phyloP scores from a whole-genome alignment of 2,888 invertebrate genomes.

The Apamea anceps region DNA sequence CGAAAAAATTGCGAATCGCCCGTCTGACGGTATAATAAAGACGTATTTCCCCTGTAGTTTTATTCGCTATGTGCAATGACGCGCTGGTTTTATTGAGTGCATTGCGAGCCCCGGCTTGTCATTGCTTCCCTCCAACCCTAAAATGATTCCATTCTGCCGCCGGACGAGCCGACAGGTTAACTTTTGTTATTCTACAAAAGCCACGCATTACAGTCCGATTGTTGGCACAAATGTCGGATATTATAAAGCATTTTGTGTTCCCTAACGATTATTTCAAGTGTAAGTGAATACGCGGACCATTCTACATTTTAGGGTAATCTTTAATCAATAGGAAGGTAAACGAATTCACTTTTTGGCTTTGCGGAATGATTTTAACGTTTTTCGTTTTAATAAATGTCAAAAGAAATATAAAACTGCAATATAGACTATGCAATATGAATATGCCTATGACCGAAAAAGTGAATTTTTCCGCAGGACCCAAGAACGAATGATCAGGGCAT shows the following conservation, averaged over 20 bases:
- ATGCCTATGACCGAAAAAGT: neutral
- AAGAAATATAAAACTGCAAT: neutral
- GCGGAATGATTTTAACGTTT: neutral
- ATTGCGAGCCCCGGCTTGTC: constrained; percentile 87
- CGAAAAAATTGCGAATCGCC: constrained; percentile 25
- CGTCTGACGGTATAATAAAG: constrained; percentile 59
- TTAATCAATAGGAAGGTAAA: constrained; percentile 33
- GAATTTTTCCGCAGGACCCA: neutral
- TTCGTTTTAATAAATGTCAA: neutral
- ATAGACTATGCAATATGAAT: neutral
- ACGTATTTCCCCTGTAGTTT: constrained; percentile 55
- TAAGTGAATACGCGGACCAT: constrained; percentile 62
- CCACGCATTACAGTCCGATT: constrained; percentile 88
- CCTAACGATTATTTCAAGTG: constrained; percentile 79
- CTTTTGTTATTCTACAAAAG: constrained; percentile 89
- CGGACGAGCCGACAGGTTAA: constrained; percentile 89
- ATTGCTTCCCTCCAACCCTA: constrained; percentile 90
- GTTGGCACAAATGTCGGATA: constrained; percentile 89
- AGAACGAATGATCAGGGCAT: neutral
- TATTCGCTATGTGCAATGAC: constrained; percentile 52
- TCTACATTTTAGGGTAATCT: constrained; percentile 46
- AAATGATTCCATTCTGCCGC: constrained; percentile 87
- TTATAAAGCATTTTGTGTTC: constrained; percentile 87
- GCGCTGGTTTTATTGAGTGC: constrained; percentile 74
- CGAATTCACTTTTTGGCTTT: constrained; percentile 1